phyloP scores from a whole-genome alignment of 35 echinoderm and acorn worm genomes.

The Hemicentrotus pulcherrimus region DNA sequence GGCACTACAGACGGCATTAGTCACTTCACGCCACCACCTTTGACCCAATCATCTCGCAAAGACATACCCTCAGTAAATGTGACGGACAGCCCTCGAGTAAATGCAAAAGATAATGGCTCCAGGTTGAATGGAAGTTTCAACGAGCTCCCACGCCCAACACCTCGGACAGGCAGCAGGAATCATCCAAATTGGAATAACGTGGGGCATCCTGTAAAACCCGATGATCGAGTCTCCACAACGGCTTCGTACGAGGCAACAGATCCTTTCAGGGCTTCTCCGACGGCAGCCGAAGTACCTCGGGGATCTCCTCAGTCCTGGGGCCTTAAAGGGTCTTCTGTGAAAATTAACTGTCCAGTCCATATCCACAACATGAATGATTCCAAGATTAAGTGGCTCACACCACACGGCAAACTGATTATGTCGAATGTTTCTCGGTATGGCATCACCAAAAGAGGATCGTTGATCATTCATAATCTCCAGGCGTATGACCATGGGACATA shows the following conservation, averaged over 20 bases:
- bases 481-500: conserved; percentile 57
- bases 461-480: conserved; percentile 7
- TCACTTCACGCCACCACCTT: not conserved
- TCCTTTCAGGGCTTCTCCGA: not conserved
- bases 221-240: not conserved
- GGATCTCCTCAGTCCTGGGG: conserved; percentile 22
- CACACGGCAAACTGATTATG: conserved; percentile 14
- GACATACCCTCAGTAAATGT: not conserved
- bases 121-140: not conserved
- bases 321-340: conserved; percentile 10
- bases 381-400: conserved; percentile 31
- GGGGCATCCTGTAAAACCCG: not conserved
- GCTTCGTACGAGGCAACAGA: not conserved
- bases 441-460: conserved; percentile 14
- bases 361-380: conserved; percentile 20
- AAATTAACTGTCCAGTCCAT: conserved; percentile 22
- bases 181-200: not conserved
- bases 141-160: not conserved
- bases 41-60: not conserved
- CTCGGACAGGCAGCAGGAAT: not conserved
- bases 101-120: not conserved
- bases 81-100: not conserved
- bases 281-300: not conserved
- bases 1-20: not conserved
- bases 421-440: conserved; percentile 32